Evolutionary conservation across 53 echinoderm and acorn worm genomes (phyloP).

Genomic region (Holothuria scabra): DNA sequence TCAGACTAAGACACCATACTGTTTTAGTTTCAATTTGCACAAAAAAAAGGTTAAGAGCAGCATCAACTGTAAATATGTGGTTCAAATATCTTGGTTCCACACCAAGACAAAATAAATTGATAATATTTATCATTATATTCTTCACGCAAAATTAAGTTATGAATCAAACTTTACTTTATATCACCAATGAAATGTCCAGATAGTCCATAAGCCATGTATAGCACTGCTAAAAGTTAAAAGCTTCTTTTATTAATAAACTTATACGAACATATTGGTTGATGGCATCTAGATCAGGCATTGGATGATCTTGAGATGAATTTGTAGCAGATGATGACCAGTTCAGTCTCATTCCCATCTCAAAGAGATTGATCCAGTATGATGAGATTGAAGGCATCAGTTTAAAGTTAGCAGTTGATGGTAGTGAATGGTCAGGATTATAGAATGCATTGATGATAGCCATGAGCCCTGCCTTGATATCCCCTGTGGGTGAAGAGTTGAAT

Average conservation of each 20-base stretch:
- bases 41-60: too few species aligned
- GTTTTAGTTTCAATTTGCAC: too few species aligned
- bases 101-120: too few species aligned
- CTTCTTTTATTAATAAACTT: not conserved
- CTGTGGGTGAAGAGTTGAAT: not conserved
- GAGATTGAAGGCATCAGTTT: not conserved
- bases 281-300: conserved; percentile 16
- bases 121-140: too few species aligned
- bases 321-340: not conserved
- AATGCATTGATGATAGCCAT: not conserved
- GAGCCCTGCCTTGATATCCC: not conserved
- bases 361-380: not conserved
- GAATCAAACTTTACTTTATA: too few species aligned
- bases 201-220: too few species aligned
- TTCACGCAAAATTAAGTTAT: too few species aligned
- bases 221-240: too few species aligned
- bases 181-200: too few species aligned
- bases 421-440: not conserved
- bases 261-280: conserved; percentile 39
- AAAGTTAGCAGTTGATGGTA: conserved; percentile 16
- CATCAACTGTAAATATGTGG: too few species aligned
- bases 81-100: too few species aligned
- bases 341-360: conserved; percentile 31
- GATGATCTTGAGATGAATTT: not conserved
- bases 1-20: too few species aligned